Conservation (phyloP, 2,797 vertebrate species). For the Vipera ursinii region DNA sequence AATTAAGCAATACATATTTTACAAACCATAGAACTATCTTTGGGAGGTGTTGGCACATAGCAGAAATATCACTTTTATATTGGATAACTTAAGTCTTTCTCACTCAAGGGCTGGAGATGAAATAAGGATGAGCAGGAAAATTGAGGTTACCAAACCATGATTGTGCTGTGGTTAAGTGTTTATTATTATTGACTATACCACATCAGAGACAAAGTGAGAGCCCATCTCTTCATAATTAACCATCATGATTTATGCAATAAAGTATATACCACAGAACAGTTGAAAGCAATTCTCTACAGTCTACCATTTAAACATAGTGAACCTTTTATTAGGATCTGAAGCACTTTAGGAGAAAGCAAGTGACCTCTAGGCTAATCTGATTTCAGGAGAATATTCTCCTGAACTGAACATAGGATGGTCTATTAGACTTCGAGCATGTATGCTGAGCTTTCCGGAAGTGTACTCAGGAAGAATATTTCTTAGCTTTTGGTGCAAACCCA, state of each 20-base stretch:
- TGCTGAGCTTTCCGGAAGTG: neutral
- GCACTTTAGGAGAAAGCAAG: neutral
- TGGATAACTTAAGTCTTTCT: neutral
- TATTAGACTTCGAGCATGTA: neutral
- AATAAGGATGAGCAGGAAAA: neutral
- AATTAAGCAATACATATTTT: neutral
- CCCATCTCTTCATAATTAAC: neutral
- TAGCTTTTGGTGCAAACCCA: neutral
- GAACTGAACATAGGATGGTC: neutral
- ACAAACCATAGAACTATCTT: neutral
- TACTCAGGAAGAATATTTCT: neutral
- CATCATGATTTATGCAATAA: neutral
- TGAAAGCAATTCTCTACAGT: neutral
- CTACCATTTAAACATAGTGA: neutral
- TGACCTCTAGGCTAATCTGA: neutral
- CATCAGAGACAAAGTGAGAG: neutral
- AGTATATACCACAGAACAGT: neutral
- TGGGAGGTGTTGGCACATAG: neutral
- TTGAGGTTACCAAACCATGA: neutral
- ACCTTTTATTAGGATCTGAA: neutral
- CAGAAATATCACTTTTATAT: neutral
- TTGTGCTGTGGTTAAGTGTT: neutral
- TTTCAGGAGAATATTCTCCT: neutral
- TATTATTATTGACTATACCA: neutral
- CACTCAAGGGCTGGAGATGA: neutral